These are phyloP conservation scores for Armadillidium nasatum DNA, from an alignment of 1,140 invertebrate genomes.

Conservation along the genomic window DNA sequence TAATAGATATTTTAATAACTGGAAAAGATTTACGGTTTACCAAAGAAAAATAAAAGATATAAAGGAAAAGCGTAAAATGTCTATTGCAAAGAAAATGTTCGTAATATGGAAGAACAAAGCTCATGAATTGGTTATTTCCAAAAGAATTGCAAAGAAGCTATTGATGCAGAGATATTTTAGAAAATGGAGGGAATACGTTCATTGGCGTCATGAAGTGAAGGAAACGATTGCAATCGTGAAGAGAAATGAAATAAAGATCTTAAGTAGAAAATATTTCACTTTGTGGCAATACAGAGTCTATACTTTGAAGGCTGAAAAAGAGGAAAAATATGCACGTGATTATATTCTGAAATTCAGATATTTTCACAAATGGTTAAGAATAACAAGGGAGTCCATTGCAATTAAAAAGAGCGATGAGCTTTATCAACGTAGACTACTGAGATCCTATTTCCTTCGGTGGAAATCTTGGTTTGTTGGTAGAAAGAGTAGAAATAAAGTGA, in stretches of 20 bases:
- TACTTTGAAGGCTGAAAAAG: neutral
- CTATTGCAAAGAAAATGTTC: neutral
- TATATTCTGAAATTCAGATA: neutral
- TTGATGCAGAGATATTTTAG: neutral
- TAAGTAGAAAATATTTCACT: neutral
- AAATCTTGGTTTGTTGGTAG: constrained; percentile 19
- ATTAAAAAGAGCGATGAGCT: neutral
- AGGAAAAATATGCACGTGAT: neutral
- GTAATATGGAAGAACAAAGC: neutral
- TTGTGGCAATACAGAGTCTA: neutral
- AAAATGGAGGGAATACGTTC: neutral
- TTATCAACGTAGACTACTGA: constrained; percentile 18
- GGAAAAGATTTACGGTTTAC: neutral
- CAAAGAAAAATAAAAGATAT: too few species aligned
- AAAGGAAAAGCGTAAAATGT: neutral
- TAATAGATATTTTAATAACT: neutral
- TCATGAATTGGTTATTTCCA: neutral
- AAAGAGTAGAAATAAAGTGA: constrained; percentile 23
- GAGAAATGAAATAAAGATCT: neutral
- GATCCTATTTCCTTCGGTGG: constrained; percentile 17
- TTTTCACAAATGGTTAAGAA: constrained; percentile 18
- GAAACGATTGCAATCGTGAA: neutral
- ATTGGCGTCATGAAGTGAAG: neutral
- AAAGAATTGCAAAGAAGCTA: neutral
- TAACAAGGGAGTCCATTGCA: constrained; percentile 1